Evolutionary conservation across 2,888 invertebrate genomes (phyloP).

Genomic region (Lucinisca nassula): DNA sequence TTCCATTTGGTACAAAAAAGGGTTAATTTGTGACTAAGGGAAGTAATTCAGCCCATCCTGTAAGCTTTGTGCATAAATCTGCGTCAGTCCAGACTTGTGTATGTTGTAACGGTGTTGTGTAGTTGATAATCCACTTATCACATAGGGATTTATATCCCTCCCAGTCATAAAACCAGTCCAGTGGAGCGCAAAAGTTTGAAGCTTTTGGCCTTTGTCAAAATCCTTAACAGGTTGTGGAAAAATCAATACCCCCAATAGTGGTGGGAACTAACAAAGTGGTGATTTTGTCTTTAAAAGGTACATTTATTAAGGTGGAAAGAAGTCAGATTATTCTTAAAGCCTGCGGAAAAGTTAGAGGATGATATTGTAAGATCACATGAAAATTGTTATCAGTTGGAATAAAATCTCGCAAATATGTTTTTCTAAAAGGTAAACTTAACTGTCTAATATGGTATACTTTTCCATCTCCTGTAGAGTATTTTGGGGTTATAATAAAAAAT

Average conservation of each 20-base stretch:
- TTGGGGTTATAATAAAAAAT: too few species aligned
- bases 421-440: too few species aligned
- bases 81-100: background rate
- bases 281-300: conserved; percentile 6
- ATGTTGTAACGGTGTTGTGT: background rate
- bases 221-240: background rate
- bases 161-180: background rate
- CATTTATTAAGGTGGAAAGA: background rate
- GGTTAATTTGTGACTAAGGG: too few species aligned
- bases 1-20: too few species aligned
- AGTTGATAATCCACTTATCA: conserved; percentile 4
- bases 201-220: conserved; percentile 1
- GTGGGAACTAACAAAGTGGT: background rate
- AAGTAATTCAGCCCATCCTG: background rate
- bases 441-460: too few species aligned
- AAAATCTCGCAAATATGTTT: too few species aligned
- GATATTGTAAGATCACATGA: too few species aligned
- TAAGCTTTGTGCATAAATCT: background rate
- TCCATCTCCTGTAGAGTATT: too few species aligned
- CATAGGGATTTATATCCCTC: background rate
- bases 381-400: too few species aligned
- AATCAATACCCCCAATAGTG: background rate
- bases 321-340: too few species aligned
- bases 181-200: background rate
- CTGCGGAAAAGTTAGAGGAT: too few species aligned